These are phyloP conservation scores for Chrysocyon brachyurus DNA, from an alignment of 2,797 vertebrate species.

Conservation along the genomic window DNA sequence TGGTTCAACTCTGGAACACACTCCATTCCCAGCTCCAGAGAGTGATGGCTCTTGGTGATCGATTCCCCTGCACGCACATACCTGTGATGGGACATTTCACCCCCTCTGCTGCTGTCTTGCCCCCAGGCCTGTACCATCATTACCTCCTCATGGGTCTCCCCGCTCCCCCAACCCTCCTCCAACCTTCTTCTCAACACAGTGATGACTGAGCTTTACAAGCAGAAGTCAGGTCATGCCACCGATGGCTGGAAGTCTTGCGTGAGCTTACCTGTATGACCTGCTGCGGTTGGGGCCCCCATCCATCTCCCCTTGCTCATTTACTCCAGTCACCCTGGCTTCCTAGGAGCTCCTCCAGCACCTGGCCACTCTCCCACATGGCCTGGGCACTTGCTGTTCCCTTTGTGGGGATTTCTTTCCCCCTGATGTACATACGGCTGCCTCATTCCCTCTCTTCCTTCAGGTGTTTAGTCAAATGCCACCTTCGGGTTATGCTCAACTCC, in stretches of 20 bases:
- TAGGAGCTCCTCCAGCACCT: accelerated
- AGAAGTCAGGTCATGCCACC: accelerated
- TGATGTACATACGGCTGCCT: accelerated
- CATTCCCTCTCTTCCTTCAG: neutral
- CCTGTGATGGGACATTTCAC: accelerated
- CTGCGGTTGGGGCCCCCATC: accelerated
- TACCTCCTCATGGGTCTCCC: neutral
- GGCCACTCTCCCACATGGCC: accelerated
- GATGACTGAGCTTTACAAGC: neutral
- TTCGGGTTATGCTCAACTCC: neutral
- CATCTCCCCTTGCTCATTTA: accelerated
- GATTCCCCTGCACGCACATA: accelerated
- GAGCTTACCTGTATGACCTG: neutral
- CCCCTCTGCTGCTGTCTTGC: neutral
- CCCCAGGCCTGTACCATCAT: accelerated
- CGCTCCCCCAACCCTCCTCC: accelerated
- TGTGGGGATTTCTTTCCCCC: too few relatives aligned
- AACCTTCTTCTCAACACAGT: neutral
- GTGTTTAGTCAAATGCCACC: neutral
- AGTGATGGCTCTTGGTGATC: neutral
- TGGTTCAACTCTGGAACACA: neutral
- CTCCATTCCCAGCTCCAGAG: neutral
- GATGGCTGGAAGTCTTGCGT: accelerated
- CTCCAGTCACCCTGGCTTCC: neutral
- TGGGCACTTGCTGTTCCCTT: neutral